Percentiles rank a stretch among this genome's conserved stretches.
phyloP scores from a whole-genome alignment of 2,113 vertebrate genomes.

The Orthonyx spaldingii region DNA sequence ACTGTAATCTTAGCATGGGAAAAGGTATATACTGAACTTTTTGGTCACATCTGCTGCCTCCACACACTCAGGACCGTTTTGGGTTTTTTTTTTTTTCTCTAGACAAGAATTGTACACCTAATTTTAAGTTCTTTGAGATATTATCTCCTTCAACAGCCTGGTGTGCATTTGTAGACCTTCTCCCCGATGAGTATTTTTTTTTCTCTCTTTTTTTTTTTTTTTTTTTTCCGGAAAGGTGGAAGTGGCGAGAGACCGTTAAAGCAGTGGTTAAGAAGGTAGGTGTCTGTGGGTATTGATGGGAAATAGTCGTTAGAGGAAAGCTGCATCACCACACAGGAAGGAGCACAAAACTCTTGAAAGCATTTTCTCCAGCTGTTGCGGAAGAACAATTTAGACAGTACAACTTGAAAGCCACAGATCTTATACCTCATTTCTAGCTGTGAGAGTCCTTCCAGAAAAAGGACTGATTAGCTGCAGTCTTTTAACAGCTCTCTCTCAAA shows the following conservation, averaged over 20 bases:
- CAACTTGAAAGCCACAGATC: constrained; percentile 53
- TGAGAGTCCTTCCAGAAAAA: background rate
- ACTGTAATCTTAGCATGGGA: background rate
- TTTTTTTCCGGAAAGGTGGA: constrained; percentile 77
- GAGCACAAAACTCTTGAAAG: constrained; percentile 72
- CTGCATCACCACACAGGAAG: constrained; percentile 78
- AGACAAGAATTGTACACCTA: constrained; percentile 22
- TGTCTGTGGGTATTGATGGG: constrained; percentile 87
- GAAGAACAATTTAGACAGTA: constrained; percentile 63
- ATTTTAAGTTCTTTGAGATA: constrained; percentile 74
- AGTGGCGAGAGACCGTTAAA: constrained; percentile 92
- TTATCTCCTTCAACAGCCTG: constrained; percentile 73
- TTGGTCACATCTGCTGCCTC: constrained; percentile 28
- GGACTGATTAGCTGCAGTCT: background rate
- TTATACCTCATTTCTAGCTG: constrained; percentile 9
- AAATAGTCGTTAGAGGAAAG: constrained; percentile 87
- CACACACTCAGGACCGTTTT: background rate
- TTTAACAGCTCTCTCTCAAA: background rate
- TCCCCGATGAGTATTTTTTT: background rate
- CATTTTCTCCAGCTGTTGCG: constrained; percentile 74
- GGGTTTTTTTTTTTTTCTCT: background rate
- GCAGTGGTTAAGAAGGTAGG: constrained; percentile 85
- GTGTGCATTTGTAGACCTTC: constrained; percentile 52
- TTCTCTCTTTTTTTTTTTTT: background rate
- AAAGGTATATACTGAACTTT: background rate